Conservation (phyloP, 2,113 vertebrate species). For the Artemisiospiza belli region DNA sequence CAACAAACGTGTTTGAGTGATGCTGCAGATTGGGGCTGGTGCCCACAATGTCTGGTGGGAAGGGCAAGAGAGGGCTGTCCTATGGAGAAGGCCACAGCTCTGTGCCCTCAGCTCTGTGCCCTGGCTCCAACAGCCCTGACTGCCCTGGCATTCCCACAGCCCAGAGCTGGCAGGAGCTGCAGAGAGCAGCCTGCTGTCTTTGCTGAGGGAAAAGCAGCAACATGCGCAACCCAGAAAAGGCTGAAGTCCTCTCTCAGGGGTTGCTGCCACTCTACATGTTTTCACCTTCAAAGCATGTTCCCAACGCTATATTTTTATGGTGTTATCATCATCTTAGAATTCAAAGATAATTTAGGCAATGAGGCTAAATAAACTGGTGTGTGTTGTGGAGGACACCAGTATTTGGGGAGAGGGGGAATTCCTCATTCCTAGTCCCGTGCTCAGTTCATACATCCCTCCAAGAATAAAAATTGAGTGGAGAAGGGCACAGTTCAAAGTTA, state of each 20-base stretch:
- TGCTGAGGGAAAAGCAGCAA: background rate
- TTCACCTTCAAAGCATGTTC: background rate
- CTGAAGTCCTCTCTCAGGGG: background rate
- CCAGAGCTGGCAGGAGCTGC: background rate
- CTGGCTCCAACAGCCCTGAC: background rate
- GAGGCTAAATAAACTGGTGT: background rate
- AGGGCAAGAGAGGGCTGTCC: background rate
- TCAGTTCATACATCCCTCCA: conserved; percentile 3
- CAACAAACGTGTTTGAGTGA: background rate
- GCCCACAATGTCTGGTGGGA: background rate
- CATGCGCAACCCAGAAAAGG: background rate
- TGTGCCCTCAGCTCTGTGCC: background rate
- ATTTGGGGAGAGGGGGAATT: background rate
- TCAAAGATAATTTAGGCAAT: background rate
- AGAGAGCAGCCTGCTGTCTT: background rate
- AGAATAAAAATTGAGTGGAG: conserved; percentile 34
- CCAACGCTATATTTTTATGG: background rate
- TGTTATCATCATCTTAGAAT: background rate
- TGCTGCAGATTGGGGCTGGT: background rate
- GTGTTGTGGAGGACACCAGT: background rate
- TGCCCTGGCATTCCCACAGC: background rate
- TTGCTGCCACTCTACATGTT: background rate
- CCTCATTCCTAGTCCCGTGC: background rate
- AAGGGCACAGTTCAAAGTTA: conserved; percentile 53
- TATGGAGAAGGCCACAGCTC: background rate